Evolutionary conservation across 2,888 invertebrate species (phyloP), one percentile per base, ranked within the genome.

Genomic region (Dryobotodes eremita): DNA sequence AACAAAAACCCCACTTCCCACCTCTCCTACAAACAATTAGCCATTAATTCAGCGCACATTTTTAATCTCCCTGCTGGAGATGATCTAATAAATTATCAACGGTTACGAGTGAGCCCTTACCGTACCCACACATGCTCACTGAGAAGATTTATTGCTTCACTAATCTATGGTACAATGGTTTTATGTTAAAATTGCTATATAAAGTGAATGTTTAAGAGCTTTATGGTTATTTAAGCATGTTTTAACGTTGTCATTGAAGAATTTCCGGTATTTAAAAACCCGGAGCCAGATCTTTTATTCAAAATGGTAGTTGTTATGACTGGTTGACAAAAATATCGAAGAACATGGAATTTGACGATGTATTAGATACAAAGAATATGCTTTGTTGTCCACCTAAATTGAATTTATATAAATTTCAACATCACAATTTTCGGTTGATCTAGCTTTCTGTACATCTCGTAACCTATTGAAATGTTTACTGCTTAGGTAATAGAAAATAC

Each of bases 51-150:
- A 36, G 50, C 17, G 69, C 61, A 81, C 82, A 84, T 78, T 86
- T 86, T 84, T 83, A 86, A 86, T 84, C 71, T 61, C 77, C n/a
- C 36, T 13, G 20, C 46, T 23, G 50, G 31, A 68, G 82, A 73
- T 78, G 50, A 84, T 86, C 79, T 72, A 70, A 86, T 84, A 83
- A 83, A 84, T 84, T 86, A 78, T 42, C 61, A 48, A 4, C 53
- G 57, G 53, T 50, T 75, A 53, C 82, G 73, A 65, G 79, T 62
- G 53, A 69, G 68, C 82, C 83, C 73, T 64, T 57, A 68, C 53
- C 50, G 26, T 61, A 46, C 73, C 59, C 46, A 70, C 75, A 81
- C 71, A 74, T 79, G 76, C 82, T 84, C 46, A 46, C 55, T 36
- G 17, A 46, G 11, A 64, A 80, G 80, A 88, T 88, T 85, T 80